These are phyloP conservation scores for Hemichromis elongatus DNA, from an alignment of 2,113 vertebrate genomes.

Conservation along the genomic window DNA sequence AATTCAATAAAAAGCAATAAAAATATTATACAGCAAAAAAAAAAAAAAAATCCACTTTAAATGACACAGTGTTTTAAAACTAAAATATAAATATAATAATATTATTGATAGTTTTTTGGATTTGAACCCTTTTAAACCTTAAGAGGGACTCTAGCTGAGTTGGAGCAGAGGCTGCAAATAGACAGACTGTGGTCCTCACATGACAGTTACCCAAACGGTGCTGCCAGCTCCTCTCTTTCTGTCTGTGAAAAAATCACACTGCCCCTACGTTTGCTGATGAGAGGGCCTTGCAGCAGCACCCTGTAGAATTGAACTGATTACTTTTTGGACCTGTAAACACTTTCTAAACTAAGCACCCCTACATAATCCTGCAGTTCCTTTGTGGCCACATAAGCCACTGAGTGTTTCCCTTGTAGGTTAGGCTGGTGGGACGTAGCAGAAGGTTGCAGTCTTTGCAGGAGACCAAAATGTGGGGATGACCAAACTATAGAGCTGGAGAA, in stretches of 20 bases:
- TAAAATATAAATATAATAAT: background rate
- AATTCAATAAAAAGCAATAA: too few relatives aligned
- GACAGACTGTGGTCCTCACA: background rate
- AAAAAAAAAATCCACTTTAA: too few relatives aligned
- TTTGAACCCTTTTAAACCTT: background rate
- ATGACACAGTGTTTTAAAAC: background rate
- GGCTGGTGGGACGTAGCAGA: too few relatives aligned
- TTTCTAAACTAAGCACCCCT: too few relatives aligned
- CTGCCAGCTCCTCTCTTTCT: background rate
- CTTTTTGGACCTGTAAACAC: background rate
- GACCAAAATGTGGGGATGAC: too few relatives aligned
- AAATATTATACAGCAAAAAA: background rate
- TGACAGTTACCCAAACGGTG: background rate
- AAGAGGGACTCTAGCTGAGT: background rate
- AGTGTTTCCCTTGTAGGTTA: too few relatives aligned
- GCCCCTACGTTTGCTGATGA: background rate
- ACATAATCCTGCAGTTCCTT: too few relatives aligned
- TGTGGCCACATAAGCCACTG: too few relatives aligned
- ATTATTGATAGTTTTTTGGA: background rate
- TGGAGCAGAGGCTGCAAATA: background rate
- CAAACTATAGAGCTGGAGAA: too few relatives aligned
- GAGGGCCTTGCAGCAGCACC: background rate
- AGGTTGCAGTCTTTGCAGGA: too few relatives aligned
- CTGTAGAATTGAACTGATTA: background rate
- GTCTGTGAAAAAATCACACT: fast-evolving